Evolutionary conservation across 2,797 vertebrate genomes (phyloP), one percentile per base, ranked within the genome.

Genomic region (Brachymystax lenok): DNA sequence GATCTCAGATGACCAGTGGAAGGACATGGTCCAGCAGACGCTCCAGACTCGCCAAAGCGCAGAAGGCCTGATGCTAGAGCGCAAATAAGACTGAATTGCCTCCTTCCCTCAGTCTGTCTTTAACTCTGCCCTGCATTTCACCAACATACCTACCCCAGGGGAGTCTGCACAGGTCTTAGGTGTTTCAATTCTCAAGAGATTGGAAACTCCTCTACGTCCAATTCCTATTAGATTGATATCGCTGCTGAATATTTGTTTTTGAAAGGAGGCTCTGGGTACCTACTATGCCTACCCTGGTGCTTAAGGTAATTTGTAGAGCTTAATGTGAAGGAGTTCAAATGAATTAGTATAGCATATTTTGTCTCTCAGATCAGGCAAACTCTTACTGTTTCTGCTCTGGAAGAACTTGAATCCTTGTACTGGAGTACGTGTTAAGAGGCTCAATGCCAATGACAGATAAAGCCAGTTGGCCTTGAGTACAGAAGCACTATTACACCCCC

Each of bases 1-100:
- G 86, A 95, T 99, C 86, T 98, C 97, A 0, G 98, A 99, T 0
- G 97, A 97, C 74, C 97, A 99, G 87, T 99, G 98, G 98, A 94
- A 95, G 83, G 95, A 96, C 75, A 94, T 98, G 92, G 97, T 99
- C 28, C 94, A 95, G 84, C 94, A 95, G 87, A 96, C 97, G 0
- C 95, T 99, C 83, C 93, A 98, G 86, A 94, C 94, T 69, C 92
- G 95, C 50, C 90, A 93, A 79, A 91, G 85, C 33, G 77, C 88
- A 0, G 69, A 83, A 0, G 86, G 77, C 33, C 88, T 85, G 72
- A 90, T 83, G 46, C 79, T 92, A 40, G 56, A 79, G 3, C 90
- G 77, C 77, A 85, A 86, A 27, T 77, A 51, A 86, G 84, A 81
- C 33, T 77, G 17, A 80, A 17, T 0, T 76, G 77, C 19, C 81